These are phyloP conservation scores for Channa striata DNA, from an alignment of 2,797 vertebrate genomes.

Conservation along the genomic window DNA sequence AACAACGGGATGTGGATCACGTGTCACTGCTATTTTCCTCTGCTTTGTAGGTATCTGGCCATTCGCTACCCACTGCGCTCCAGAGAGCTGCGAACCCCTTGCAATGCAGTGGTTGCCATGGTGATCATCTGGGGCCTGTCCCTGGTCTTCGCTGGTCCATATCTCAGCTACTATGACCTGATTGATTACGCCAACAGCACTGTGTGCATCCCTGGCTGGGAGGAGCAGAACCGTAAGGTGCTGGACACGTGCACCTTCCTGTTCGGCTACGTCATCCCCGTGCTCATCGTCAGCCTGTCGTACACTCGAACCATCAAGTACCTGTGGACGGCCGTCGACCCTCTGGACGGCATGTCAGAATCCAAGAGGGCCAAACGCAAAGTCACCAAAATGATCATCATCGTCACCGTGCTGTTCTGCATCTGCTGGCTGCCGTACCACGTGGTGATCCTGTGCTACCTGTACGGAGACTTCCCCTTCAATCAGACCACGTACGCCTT, in stretches of 20 bases:
- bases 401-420: conserved; percentile 92
- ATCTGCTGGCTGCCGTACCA: conserved; percentile 93
- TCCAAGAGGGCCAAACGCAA: conserved; percentile 91
- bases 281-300: conserved; percentile 89
- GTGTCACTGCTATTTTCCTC: neutral
- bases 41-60: conserved; percentile 86
- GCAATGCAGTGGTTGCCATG: conserved; percentile 87
- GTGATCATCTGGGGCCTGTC: conserved; percentile 92
- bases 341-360: conserved; percentile 89
- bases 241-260: conserved; percentile 91
- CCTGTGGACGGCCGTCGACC: conserved; percentile 91
- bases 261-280: conserved; percentile 89
- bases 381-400: conserved; percentile 94
- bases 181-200: conserved; percentile 88
- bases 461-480: conserved; percentile 92
- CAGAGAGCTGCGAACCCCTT: conserved; percentile 88
- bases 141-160: conserved; percentile 88
- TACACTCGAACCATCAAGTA: conserved; percentile 93
- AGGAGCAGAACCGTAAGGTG: conserved; percentile 87
- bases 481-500: conserved; percentile 91
- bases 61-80: conserved; percentile 90
- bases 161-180: conserved; percentile 91
- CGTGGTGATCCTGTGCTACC: conserved; percentile 88
- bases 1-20: neutral
- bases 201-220: conserved; percentile 91